Base-by-base conservation (phyloP, 1,140 invertebrate genomes). In the Monochamus saltuarius region DNA sequence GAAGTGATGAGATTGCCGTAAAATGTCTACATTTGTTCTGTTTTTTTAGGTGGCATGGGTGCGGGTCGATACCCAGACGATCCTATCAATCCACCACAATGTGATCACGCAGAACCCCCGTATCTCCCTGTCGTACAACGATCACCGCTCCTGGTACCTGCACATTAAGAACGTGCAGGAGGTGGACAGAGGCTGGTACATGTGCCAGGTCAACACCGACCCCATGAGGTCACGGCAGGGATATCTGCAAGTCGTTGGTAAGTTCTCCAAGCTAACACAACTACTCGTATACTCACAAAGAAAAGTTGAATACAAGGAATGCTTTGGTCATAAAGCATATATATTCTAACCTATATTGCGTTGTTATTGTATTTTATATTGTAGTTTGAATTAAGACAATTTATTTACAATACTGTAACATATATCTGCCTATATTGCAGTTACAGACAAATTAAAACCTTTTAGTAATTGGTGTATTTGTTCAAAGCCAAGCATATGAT, bases 41-140 rank as follows among this genome's bases (percentile, higher is more conserved):
- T 69, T 61, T 40, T 62, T 68, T 63, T 73, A 94, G 91, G 89
- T 95, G 62, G 93, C 93, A 56, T 95, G 92, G 91, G 90, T 95
- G 4, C 81, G 91, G 35, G 90, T 95, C 29, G 92, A 95, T 71
- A 95, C 93, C 1, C 92, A 95, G 77, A 93, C 93, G 3, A 94
- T 94, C 65, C 79, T 95, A 29, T 92, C 91, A 19, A 94, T 95
- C 67, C 92, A 94, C 72, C 88, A 91, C 75, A 89, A 90, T 71
- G 90, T 95, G 40, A 92, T 94, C 65, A 92, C 91, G 2, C 88
- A 93, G 75, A 94, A 95, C 77, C 86, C 89, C 4, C 84, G 93
- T 62, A 91, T 96, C 62, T 88, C 88, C 8, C 79, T 94, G 40
- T 88, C 90, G 14, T 92, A 89, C 78, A 94, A 91, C 73, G 91